These are phyloP conservation scores for Fringilla coelebs DNA, from an alignment of 2,797 vertebrate species.

Conservation along the genomic window DNA sequence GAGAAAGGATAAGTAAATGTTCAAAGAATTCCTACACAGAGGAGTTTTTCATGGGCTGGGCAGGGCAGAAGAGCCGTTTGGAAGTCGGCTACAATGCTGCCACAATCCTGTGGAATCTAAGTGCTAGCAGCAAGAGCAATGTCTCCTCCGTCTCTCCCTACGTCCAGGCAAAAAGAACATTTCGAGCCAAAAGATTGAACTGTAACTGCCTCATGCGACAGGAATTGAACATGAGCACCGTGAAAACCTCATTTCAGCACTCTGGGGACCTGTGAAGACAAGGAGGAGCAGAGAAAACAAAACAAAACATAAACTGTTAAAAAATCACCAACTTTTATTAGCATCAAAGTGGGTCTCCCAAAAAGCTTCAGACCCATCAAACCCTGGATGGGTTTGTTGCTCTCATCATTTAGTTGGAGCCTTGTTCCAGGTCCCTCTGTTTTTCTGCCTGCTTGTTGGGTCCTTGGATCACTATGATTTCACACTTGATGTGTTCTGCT, in stretches of 20 bases:
- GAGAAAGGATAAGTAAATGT: neutral
- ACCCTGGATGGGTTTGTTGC: neutral
- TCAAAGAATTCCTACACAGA: neutral
- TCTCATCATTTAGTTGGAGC: neutral
- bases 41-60: neutral
- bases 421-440: neutral
- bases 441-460: accelerated
- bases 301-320: neutral
- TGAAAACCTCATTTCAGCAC: neutral
- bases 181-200: neutral
- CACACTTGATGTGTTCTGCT: too few relatives aligned
- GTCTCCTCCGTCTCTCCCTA: neutral
- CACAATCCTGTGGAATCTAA: neutral
- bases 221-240: neutral
- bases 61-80: neutral
- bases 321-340: neutral
- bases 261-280: neutral
- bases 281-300: neutral
- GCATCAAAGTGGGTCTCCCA: neutral
- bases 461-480: neutral
- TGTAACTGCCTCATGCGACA: too few relatives aligned
- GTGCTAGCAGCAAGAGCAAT: neutral
- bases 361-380: neutral
- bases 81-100: neutral
- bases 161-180: neutral